A percentile compares a stretch with the other conserved stretches of the same genome.
These are phyloP conservation scores for Tamias sibiricus DNA, from an alignment of 2,113 vertebrate genomes.

Conservation along the genomic window DNA sequence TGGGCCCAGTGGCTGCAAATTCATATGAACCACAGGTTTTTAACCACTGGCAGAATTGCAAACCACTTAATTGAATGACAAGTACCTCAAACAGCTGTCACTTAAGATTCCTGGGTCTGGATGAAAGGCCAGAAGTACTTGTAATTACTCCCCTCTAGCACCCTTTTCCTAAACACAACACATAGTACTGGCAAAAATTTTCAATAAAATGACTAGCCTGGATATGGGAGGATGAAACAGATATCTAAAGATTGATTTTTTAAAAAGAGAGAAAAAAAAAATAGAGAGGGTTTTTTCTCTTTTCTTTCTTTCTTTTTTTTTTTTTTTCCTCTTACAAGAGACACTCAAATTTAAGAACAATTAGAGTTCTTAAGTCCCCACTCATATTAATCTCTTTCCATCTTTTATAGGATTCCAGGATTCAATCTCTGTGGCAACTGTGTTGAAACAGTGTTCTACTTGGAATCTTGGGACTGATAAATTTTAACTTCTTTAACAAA, in stretches of 20 bases:
- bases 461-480: background rate
- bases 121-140: slow-evolving; percentile 73
- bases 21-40: slow-evolving; percentile 65
- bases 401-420: background rate
- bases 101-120: slow-evolving; percentile 75
- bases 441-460: background rate
- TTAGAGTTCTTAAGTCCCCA: background rate
- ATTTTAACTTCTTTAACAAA: background rate
- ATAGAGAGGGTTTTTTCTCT: background rate
- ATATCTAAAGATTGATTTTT: background rate
- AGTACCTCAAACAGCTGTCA: slow-evolving; percentile 77
- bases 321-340: background rate
- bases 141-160: slow-evolving; percentile 72
- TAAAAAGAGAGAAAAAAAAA: background rate
- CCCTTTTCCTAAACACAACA: slow-evolving; percentile 69
- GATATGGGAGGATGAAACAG: background rate
- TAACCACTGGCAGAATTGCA: slow-evolving; percentile 68
- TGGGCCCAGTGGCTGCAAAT: slow-evolving; percentile 3
- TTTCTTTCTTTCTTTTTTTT: background rate
- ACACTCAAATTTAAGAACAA: slow-evolving; percentile 35
- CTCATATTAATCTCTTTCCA: slow-evolving; percentile 37
- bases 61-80: slow-evolving; percentile 78
- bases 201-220: slow-evolving; percentile 63
- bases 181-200: slow-evolving; percentile 57
- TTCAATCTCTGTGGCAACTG: background rate